phyloP scores from a whole-genome alignment of 2,113 vertebrate species.

The Steatornis caripensis region DNA sequence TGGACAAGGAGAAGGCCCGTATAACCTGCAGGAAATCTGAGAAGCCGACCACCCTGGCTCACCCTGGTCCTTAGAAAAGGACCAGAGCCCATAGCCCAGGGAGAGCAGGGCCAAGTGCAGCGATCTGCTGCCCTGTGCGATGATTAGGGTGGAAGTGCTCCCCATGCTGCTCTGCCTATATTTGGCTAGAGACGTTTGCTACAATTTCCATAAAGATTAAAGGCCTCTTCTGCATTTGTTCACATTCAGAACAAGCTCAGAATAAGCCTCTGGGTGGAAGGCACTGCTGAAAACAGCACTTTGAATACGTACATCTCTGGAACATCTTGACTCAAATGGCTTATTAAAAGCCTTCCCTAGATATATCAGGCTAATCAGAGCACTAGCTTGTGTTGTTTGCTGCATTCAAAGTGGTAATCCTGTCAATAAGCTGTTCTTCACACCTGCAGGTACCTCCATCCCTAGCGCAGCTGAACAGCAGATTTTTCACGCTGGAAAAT shows the following conservation, averaged over 20 bases:
- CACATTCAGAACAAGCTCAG: neutral
- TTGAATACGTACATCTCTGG: neutral
- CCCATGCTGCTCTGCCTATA: neutral
- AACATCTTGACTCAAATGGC: constrained; percentile 24
- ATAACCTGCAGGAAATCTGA: neutral
- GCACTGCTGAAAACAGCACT: constrained; percentile 56
- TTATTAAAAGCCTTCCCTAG: constrained; percentile 55
- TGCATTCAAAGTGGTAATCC: neutral
- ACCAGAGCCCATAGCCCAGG: neutral
- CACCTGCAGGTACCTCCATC: neutral
- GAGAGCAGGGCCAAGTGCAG: neutral
- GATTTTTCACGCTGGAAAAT: neutral
- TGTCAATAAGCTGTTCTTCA: neutral
- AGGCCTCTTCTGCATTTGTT: constrained; percentile 2
- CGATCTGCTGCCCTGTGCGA: fast-evolving
- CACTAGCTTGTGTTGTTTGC: neutral
- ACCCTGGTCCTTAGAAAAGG: neutral
- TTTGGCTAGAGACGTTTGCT: neutral
- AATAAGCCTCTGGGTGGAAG: constrained; percentile 35
- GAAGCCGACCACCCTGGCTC: neutral
- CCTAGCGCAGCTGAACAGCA: neutral
- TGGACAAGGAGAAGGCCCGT: neutral
- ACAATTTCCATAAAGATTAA: constrained; percentile 1
- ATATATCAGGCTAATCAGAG: constrained; percentile 34
- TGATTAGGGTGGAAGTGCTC: neutral